Percentiles rank a stretch among this genome's conserved stretches.
Conservation (phyloP, 2,113 vertebrate species). For the Porphyrio hochstetteri region DNA sequence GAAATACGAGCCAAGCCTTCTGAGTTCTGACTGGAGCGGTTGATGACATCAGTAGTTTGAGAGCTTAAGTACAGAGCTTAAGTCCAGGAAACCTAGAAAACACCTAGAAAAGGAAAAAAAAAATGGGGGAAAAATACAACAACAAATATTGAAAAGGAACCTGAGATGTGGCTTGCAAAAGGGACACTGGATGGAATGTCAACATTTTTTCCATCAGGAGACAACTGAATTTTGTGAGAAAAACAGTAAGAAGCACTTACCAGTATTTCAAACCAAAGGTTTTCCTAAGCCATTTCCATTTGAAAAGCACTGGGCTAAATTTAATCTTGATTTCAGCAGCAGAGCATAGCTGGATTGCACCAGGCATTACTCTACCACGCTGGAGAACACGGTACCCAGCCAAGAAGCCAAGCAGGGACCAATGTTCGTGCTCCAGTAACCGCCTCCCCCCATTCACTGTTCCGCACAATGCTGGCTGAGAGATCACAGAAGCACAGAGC, state of each 20-base stretch:
- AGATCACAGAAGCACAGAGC: too few species aligned
- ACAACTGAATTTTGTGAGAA: not conserved
- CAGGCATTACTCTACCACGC: not conserved
- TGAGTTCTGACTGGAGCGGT: not conserved
- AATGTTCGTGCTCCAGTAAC: not conserved
- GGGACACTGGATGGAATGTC: not conserved
- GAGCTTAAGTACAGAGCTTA: not conserved
- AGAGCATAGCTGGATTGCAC: not conserved
- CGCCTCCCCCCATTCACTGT: not conserved
- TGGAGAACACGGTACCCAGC: not conserved
- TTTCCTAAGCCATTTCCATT: not conserved
- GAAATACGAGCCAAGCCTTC: not conserved
- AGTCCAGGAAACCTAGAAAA: not conserved
- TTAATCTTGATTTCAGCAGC: not conserved
- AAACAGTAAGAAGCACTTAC: not conserved
- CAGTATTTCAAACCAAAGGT: not conserved
- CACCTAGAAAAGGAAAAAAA: constrained; percentile 7
- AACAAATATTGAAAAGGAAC: not conserved
- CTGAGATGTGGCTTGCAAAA: not conserved
- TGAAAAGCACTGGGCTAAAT: not conserved
- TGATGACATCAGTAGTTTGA: not conserved
- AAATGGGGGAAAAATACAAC: not conserved
- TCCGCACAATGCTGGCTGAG: not conserved
- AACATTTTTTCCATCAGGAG: not conserved
- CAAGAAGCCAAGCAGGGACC: rapidly evolving